Conservation (phyloP, 2,113 vertebrate genomes). For the Callionymus lyra region DNA sequence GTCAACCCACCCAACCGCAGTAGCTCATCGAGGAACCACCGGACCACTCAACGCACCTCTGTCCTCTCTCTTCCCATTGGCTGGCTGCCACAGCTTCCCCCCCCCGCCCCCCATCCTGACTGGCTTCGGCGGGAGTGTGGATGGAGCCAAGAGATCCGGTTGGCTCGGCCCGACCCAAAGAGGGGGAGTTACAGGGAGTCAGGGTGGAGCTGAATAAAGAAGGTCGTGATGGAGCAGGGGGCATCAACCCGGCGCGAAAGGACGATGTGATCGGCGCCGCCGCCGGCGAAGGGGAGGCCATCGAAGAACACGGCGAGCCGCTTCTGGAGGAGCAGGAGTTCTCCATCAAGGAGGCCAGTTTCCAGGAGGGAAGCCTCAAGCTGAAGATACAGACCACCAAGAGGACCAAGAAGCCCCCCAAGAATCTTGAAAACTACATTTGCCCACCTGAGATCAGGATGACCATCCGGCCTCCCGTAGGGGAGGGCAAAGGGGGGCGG, state of each 20-base stretch:
- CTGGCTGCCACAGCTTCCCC: slow-evolving; percentile 55
- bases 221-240: slow-evolving; percentile 68
- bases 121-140: slow-evolving; percentile 63
- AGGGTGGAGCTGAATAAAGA: slow-evolving; percentile 75
- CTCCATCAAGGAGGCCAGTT: slow-evolving; percentile 98
- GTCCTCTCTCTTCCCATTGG: slow-evolving; percentile 41
- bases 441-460: slow-evolving; percentile 97
- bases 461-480: slow-evolving; percentile 83
- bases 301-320: slow-evolving; percentile 79
- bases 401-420: slow-evolving; percentile 94
- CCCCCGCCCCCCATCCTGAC: slow-evolving; percentile 54
- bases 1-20: slow-evolving; percentile 49
- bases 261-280: slow-evolving; percentile 85
- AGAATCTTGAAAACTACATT: slow-evolving; percentile 98
- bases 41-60: slow-evolving; percentile 37
- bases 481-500: slow-evolving; percentile 75
- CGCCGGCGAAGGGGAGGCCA: slow-evolving; percentile 80
- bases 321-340: slow-evolving; percentile 92
- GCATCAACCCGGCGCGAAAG: slow-evolving; percentile 70
- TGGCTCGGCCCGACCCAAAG: slow-evolving; percentile 78
- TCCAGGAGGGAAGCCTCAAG: slow-evolving; percentile 94
- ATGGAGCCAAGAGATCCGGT: slow-evolving; percentile 93
- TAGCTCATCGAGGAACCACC: slow-evolving; percentile 50
- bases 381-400: slow-evolving; percentile 98
- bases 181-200: slow-evolving; percentile 75